A percentile compares a stretch with the other conserved stretches of the same genome.
phyloP scores from a whole-genome alignment of 2,797 vertebrate genomes.

The Sciurus vulgaris region DNA sequence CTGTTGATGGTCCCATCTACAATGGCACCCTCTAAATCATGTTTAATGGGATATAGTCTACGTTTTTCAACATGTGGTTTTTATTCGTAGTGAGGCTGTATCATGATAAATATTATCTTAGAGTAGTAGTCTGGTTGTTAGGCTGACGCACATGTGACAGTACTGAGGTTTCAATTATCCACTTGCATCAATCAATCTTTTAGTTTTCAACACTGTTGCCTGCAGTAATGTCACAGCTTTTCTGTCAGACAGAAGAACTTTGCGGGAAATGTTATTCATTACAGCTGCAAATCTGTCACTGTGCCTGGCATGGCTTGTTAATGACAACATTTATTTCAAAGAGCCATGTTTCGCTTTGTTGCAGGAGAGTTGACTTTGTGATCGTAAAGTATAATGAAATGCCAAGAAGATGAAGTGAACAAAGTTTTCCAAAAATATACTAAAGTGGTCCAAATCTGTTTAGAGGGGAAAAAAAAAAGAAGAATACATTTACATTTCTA shows the following conservation, averaged over 20 bases:
- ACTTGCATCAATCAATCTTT: constrained; percentile 90
- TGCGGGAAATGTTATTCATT: constrained; percentile 91
- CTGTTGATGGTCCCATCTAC: constrained; percentile 72
- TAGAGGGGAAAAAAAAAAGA: constrained; percentile 64
- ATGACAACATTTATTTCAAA: constrained; percentile 93
- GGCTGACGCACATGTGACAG: constrained; percentile 87
- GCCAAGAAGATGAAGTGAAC: constrained; percentile 91
- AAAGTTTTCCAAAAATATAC: constrained; percentile 90
- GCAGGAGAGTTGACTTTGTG: constrained; percentile 90
- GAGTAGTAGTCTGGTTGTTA: constrained; percentile 85
- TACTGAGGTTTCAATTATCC: constrained; percentile 90
- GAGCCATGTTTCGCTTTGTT: constrained; percentile 90
- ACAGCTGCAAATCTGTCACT: constrained; percentile 92
- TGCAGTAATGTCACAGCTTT: constrained; percentile 91
- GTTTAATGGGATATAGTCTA: constrained; percentile 75
- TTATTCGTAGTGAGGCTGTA: constrained; percentile 78
- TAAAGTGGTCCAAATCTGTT: constrained; percentile 88
- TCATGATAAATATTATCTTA: constrained; percentile 86
- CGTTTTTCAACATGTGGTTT: constrained; percentile 73
- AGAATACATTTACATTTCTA: constrained; percentile 60
- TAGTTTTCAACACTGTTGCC: constrained; percentile 88
- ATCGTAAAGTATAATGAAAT: constrained; percentile 92
- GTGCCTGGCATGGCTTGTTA: constrained; percentile 90
- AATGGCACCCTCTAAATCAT: constrained; percentile 68
- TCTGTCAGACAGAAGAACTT: constrained; percentile 91